Conservation (phyloP, 2,113 vertebrate species). For the Daboia siamensis region DNA sequence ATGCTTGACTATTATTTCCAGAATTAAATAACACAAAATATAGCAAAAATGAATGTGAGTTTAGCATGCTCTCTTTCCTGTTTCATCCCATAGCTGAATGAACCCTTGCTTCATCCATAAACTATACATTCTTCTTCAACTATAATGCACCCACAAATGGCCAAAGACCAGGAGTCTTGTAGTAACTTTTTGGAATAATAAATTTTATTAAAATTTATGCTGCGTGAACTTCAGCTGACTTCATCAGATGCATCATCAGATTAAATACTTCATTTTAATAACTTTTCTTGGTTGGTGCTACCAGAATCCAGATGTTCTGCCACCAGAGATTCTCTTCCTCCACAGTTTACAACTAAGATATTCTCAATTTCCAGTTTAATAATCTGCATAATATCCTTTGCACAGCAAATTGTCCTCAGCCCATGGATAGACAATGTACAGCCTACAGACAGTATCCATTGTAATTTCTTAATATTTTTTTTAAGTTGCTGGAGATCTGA, state of each 20-base stretch:
- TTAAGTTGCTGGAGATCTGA: not conserved
- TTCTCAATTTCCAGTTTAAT: not conserved
- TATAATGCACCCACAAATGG: constrained; percentile 11
- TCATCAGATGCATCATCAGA: not conserved
- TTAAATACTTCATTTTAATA: not conserved
- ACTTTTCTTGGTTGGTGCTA: not conserved
- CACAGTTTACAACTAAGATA: not conserved
- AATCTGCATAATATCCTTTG: not conserved
- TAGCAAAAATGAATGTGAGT: not conserved
- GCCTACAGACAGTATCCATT: not conserved
- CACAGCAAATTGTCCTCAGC: not conserved
- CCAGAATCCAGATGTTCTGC: not conserved
- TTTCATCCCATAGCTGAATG: not conserved
- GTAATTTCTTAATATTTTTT: not conserved
- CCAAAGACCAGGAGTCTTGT: not conserved
- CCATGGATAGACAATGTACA: not conserved
- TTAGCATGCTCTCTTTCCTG: constrained; percentile 8
- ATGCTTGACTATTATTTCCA: not conserved
- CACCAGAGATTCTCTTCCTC: not conserved
- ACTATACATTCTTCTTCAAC: constrained; percentile 20
- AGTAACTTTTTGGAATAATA: not conserved
- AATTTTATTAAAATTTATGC: not conserved
- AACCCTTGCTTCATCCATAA: not conserved
- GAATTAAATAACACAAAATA: constrained; percentile 34
- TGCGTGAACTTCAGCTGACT: not conserved